Evolutionary conservation across 1,140 invertebrate species (phyloP), one percentile per base, ranked within the genome.

Genomic region (Acromyrmex heyeri): DNA sequence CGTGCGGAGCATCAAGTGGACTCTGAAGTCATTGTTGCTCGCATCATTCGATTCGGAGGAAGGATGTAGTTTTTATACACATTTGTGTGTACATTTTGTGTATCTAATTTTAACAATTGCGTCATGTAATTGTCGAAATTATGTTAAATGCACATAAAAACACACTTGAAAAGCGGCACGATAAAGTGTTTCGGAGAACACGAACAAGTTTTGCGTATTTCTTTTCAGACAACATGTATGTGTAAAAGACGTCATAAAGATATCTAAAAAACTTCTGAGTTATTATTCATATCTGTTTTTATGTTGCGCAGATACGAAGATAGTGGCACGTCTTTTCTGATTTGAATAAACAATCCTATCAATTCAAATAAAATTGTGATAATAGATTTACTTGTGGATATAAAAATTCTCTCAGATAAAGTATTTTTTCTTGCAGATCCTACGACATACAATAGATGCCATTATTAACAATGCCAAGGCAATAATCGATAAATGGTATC

Each of bases 401-500:
- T 21, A 65, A n/a, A 65, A 34, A 27, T 27, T n/a, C 34, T 67
- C n/a, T 44, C 3, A 4, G 1, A 7, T 38, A 30, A 44, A 65
- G n/a, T 30, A 16, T 30, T 44, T 77, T 44, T 62, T 69, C 8
- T 53, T 24, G 12, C 16, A 21, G 14, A n/a, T 50, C 50, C n/a
- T 10, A 16, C 7, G 8, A 59, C 16, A 21, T 16, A 21, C 14
- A n/a, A 64, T 14, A 16, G 24, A 44, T 7, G 16, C 18, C 14
- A 50, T 65, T 78, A 21, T 81, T 34, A 12, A 44, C 34, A 7
- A 65, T 65, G 48, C 1, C 3, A 3, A 44, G 10, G 8, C 16
- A 7, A 48, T 10, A 48, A 61, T 14, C 27, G 69, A 83, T 83
- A 62, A 75, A 18, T 14, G 16, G 24, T 65, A 38, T 30, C 27